Conservation (phyloP, 2,888 invertebrate species). For the Nomada goodeniana region DNA sequence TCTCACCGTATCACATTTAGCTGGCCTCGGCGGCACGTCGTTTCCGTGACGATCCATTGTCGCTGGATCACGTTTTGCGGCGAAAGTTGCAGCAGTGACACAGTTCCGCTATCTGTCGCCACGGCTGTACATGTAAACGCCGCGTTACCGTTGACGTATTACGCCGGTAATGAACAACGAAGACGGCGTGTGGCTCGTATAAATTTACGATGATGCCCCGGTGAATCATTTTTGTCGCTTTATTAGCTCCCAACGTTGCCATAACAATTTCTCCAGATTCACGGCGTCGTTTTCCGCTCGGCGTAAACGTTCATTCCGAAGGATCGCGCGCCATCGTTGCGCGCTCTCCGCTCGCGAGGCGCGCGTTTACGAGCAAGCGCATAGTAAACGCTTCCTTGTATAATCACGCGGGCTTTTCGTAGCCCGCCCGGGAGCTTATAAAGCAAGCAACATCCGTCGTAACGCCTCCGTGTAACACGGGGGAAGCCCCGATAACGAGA, state of each 20-base stretch:
- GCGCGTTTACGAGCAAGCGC: conserved; percentile 6
- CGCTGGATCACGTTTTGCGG: background rate
- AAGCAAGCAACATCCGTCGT: conserved; percentile 27
- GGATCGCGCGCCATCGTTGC: conserved; percentile 19
- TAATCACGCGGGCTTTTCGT: conserved; percentile 28
- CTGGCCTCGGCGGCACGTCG: background rate
- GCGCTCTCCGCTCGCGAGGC: background rate
- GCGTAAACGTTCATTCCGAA: background rate
- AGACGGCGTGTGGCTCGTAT: background rate
- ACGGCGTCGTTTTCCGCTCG: background rate
- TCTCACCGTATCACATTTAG: conserved; percentile 49
- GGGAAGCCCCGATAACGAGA: background rate
- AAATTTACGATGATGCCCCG: background rate
- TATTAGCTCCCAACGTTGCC: background rate
- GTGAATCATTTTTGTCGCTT: background rate
- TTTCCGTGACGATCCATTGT: conserved; percentile 6
- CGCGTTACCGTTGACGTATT: conserved; percentile 1
- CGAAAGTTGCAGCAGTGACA: conserved; percentile 11
- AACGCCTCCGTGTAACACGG: conserved; percentile 15
- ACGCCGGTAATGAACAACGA: background rate
- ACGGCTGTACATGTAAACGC: background rate
- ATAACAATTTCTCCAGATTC: background rate
- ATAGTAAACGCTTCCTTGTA: conserved; percentile 23
- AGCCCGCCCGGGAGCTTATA: conserved; percentile 9
- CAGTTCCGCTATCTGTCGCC: conserved; percentile 24